Base-by-base conservation (phyloP, 1,140 invertebrate species). In the Orchesella cincta region DNA sequence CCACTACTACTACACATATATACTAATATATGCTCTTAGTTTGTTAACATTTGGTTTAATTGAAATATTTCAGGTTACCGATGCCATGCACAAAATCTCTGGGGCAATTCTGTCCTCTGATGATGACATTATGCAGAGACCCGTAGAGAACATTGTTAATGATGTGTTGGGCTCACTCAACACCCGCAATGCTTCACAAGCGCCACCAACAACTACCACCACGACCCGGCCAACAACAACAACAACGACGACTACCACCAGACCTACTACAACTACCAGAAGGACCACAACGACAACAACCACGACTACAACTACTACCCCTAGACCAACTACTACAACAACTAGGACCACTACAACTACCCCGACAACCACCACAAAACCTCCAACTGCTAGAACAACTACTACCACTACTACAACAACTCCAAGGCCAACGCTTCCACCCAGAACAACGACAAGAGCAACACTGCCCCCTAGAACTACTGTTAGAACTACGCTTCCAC, bases 1-100 rank as follows among this genome's bases (percentile, higher is more conserved):
- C n/a, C n/a, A n/a, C n/a, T n/a, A n/a, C n/a, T n/a, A n/a, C n/a
- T n/a, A n/a, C n/a, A n/a, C n/a, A n/a, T n/a, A n/a, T n/a, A n/a
- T n/a, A n/a, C n/a, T n/a, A n/a, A n/a, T n/a, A n/a, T n/a, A n/a
- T n/a, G n/a, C n/a, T n/a, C n/a, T n/a, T n/a, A n/a, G n/a, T n/a
- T n/a, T n/a, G n/a, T n/a, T n/a, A n/a, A n/a, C n/a, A n/a, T n/a
- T n/a, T n/a, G n/a, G n/a, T n/a, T n/a, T n/a, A n/a, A n/a, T n/a
- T n/a, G n/a, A n/a, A 46, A 5, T 23, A 28, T 73, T n/a, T 20
- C 8, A 73, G 71, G 71, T 73, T 0, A 76, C 79, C 28, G 77
- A 77, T 36, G 81, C 79, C n/a, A 82, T 82, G 76, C 79, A 80
- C 62, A 72, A 79, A 54, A 80, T 82, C 62, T 82, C 81, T 34